Evolutionary conservation across 35 echinoderm and acorn worm species (phyloP).

Genomic region (Heliocidaris erythrogramma): DNA sequence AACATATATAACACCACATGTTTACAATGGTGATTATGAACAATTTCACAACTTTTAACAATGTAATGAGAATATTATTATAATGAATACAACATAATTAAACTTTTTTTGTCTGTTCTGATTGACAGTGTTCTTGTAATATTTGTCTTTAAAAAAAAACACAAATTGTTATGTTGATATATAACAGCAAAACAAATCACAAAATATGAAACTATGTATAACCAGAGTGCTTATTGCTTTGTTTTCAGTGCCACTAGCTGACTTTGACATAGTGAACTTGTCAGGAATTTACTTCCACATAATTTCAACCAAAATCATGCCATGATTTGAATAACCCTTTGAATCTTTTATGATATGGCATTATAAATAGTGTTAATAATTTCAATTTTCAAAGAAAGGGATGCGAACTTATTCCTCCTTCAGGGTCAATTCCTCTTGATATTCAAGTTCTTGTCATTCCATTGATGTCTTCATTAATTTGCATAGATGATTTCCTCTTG

Average conservation of each 20-base stretch:
- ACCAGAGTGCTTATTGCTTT: slow-evolving; percentile 1
- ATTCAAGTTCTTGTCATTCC: neutral
- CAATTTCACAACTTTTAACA: neutral
- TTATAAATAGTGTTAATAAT: neutral
- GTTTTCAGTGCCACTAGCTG: neutral
- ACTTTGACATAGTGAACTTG: neutral
- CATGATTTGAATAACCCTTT: neutral
- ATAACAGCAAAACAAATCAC: neutral
- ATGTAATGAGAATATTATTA: neutral
- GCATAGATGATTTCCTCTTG: neutral
- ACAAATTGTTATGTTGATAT: neutral
- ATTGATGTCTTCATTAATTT: neutral
- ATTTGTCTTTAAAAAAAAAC: neutral
- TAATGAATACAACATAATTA: neutral
- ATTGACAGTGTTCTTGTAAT: neutral
- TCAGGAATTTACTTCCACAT: neutral
- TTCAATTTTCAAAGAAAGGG: neutral
- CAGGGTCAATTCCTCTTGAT: neutral
- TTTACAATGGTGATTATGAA: neutral
- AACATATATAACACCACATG: neutral
- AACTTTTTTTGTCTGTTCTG: neutral
- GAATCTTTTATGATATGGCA: neutral
- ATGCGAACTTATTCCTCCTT: neutral
- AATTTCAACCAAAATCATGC: neutral
- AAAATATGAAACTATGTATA: neutral